Base-by-base conservation (phyloP, 2,797 vertebrate genomes). In the Psittacula echo region DNA sequence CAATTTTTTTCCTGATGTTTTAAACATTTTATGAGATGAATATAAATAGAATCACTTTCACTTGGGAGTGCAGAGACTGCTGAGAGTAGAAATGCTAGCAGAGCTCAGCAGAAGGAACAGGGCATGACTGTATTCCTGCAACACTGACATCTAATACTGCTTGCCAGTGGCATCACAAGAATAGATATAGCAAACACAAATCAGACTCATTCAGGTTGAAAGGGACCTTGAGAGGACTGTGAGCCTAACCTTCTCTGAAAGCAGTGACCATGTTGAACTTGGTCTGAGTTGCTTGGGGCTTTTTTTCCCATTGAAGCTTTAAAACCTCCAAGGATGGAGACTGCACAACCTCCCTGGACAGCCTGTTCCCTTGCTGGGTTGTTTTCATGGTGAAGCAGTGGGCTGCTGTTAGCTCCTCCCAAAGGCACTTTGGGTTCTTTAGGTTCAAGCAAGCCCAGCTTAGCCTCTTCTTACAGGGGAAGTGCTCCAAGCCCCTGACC, bases 41-140 rank as follows among this genome's bases (percentile, higher is more conserved):
- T 88, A 88, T 91, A 94, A 91, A 93, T 91, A 76, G 80, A 95
- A 82, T 75, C 44, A 42, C 51, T 72, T 88, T 86, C 50, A 78
- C 26, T 73, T 70, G 34, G 54, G 66, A 75, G 14, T 37, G 53
- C 50, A 58, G 62, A 87, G 50, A 58, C 50, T 91, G 78, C 79
- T 0, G 16, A 83, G 91, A 87, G 83, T 65, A 91, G 74, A 73
- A 85, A 72, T 34, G n/a, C 53, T 82, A 44, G 70, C 27, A 86
- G 73, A 86, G 73, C 77, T 94, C 70, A 78, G 77, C 83, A 88
- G 83, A 81, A 78, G 47, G 73, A 91, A 26, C n/a, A 66, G 76
- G 72, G 48, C 60, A 45, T 37, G 77, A 54, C 85, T 0, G 0
- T 29, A 18, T 91, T 88, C 50, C 42, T 76, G 8, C 62, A 86